phyloP scores from a whole-genome alignment of 2,113 vertebrate species.

The Mesocricetus auratus region DNA sequence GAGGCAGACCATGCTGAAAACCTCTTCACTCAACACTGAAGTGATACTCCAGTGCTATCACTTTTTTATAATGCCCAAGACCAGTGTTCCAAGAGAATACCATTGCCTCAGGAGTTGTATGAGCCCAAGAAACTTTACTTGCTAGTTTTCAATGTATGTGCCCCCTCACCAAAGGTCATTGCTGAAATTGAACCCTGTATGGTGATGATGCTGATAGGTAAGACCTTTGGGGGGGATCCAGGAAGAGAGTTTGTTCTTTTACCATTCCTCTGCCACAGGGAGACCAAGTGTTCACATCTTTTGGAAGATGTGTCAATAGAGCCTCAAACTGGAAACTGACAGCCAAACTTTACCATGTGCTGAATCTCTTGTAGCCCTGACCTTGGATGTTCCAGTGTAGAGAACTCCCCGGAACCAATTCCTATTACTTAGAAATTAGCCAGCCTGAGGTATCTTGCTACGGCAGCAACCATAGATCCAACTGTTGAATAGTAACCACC shows the following conservation, averaged over 20 bases:
- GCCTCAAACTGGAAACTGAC: not conserved
- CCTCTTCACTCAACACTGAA: not conserved
- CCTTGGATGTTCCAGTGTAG: not conserved
- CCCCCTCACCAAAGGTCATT: not conserved
- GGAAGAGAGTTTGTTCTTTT: not conserved
- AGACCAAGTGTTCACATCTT: too few relatives aligned
- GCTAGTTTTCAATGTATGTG: not conserved
- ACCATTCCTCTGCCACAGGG: not conserved
- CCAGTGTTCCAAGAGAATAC: not conserved
- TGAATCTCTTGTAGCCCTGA: not conserved
- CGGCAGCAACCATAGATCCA: not conserved
- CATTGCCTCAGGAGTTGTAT: not conserved
- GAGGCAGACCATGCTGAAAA: not conserved
- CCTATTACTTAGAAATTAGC: not conserved
- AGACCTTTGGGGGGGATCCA: not conserved
- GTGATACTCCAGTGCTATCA: not conserved
- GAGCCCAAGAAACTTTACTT: not conserved
- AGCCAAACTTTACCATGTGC: too few relatives aligned
- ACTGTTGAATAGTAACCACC: not conserved
- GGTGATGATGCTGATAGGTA: not conserved
- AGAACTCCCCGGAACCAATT: not conserved
- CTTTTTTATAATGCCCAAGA: not conserved
- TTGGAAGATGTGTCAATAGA: too few relatives aligned
- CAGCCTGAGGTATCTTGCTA: not conserved
- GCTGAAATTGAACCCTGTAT: not conserved